Conservation (phyloP, 2,888 invertebrate genomes). For the Penaeus monodon region DNA sequence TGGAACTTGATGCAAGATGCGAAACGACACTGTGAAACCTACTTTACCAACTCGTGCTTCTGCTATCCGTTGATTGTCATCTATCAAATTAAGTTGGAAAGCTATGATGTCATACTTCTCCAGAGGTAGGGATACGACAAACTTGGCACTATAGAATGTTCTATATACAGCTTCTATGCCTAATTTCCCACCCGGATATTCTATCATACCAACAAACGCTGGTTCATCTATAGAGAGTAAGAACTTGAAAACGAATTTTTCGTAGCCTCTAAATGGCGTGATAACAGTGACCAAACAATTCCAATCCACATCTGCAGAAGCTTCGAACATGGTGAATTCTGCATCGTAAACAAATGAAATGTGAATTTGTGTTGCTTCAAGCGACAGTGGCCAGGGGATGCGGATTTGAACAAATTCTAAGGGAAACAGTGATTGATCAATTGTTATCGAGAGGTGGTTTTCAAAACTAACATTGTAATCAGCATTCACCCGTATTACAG, state of each 20-base stretch:
- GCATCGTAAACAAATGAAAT: background rate
- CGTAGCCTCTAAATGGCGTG: constrained; percentile 30
- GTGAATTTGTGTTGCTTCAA: too few species aligned
- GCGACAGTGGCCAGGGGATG: too few species aligned
- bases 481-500: too few species aligned
- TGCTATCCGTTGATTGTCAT: background rate
- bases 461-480: too few species aligned
- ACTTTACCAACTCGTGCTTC: constrained; percentile 45
- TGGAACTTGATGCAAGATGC: too few species aligned
- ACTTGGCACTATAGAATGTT: background rate
- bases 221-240: background rate
- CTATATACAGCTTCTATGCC: constrained; percentile 3
- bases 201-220: constrained; percentile 10
- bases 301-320: background rate
- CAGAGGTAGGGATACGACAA: constrained; percentile 29
- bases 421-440: too few species aligned
- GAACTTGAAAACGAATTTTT: constrained; percentile 12
- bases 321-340: background rate
- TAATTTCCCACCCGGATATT: constrained; percentile 31
- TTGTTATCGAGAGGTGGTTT: too few species aligned
- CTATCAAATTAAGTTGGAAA: background rate
- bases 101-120: constrained; percentile 42
- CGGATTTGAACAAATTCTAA: too few species aligned
- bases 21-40: constrained; percentile 24
- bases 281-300: background rate